Evolutionary conservation across 2,113 vertebrate genomes (phyloP).

Genomic region (Cervus canadensis): DNA sequence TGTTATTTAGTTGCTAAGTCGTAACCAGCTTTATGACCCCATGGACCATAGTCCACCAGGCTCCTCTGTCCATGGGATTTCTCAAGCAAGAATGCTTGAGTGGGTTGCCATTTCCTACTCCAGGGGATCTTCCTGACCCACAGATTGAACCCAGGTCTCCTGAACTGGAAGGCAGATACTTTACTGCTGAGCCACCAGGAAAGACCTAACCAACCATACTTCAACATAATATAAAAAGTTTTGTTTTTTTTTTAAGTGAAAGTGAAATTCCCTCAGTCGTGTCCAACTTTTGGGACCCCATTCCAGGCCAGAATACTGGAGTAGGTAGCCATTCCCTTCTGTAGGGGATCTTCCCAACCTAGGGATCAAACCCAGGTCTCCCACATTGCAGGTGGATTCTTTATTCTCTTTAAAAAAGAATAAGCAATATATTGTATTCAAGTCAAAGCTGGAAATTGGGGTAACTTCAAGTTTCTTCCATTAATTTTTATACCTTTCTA

Average conservation of each 20-base stretch:
- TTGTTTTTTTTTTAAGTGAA: not conserved
- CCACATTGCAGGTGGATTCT: not conserved
- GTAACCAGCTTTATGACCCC: not conserved
- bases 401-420: not conserved
- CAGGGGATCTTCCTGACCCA: not conserved
- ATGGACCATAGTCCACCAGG: not conserved
- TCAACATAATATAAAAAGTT: not conserved
- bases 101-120: not conserved
- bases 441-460: not conserved
- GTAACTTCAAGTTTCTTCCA: conserved; percentile 12
- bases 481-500: conserved; percentile 37
- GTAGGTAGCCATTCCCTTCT: not conserved
- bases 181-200: not conserved
- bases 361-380: not conserved
- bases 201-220: not conserved
- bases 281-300: not conserved
- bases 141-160: not conserved
- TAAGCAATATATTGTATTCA: not conserved
- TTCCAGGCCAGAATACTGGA: not conserved
- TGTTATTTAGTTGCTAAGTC: not conserved
- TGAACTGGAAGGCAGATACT: not conserved
- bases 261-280: not conserved
- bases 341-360: not conserved
- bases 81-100: not conserved
- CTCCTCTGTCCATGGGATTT: not conserved